These are phyloP conservation scores for Trachymyrmex cornetzi DNA, from an alignment of 1,140 invertebrate species.

Conservation along the genomic window DNA sequence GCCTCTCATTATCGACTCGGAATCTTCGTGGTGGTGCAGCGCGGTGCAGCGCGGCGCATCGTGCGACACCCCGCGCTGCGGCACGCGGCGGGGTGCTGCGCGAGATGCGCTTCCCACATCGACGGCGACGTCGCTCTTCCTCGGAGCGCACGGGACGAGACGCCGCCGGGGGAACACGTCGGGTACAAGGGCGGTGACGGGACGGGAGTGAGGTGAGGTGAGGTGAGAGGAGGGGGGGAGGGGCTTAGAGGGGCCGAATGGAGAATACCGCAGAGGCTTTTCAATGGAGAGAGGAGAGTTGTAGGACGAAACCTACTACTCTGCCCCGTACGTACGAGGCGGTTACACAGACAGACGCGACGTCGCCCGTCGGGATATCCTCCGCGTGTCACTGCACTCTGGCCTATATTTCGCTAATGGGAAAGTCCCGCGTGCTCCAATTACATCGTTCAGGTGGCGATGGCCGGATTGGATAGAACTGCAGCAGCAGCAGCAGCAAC, in stretches of 20 bases:
- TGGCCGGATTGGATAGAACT: conserved; percentile 31
- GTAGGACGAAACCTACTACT: conserved; percentile 58
- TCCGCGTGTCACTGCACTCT: conserved; percentile 45
- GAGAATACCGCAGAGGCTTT: conserved; percentile 66
- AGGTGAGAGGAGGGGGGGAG: not conserved
- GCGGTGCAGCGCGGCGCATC: conserved; percentile 54
- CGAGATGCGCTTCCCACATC: conserved; percentile 58
- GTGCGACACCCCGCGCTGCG: conserved; percentile 35
- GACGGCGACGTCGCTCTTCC: not conserved
- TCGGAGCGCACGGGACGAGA: conserved; percentile 20
- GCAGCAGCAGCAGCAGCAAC: conserved; percentile 18
- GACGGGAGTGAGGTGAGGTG: not conserved
- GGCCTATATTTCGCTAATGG: conserved; percentile 69
- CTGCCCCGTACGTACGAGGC: conserved; percentile 36
- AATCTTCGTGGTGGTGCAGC: conserved; percentile 64
- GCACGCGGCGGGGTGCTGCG: conserved; percentile 34
- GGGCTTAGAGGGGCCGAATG: conserved; percentile 17
- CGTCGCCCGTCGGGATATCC: conserved; percentile 38
- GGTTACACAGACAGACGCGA: conserved; percentile 26
- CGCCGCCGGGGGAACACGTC: not conserved
- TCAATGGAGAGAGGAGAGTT: conserved; percentile 70
- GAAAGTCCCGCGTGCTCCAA: conserved; percentile 60
- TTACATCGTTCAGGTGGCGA: conserved; percentile 52
- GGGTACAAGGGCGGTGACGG: not conserved
- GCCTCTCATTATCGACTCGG: conserved; percentile 72